Conservation (phyloP, 2,113 vertebrate species). For the Pedetes capensis region DNA sequence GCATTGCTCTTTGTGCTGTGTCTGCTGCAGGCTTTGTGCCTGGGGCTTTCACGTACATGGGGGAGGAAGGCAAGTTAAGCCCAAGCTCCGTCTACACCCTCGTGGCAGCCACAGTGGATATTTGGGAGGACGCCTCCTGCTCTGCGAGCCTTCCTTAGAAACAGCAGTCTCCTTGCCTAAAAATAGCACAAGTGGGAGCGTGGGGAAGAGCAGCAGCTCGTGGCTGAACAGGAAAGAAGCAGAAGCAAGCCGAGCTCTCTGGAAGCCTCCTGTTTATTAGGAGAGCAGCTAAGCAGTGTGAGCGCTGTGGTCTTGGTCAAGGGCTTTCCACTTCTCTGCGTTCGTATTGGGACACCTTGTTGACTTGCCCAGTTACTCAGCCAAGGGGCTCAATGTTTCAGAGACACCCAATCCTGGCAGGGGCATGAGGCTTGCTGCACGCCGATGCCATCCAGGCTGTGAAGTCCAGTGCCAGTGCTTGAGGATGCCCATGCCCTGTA, state of each 20-base stretch:
- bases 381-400: background rate
- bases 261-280: background rate
- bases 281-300: background rate
- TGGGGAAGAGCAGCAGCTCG: background rate
- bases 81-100: background rate
- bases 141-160: background rate
- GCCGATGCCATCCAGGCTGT: background rate
- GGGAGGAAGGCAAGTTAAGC: background rate
- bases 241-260: background rate
- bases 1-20: background rate
- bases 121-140: background rate
- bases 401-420: background rate
- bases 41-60: rapidly evolving
- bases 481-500: background rate
- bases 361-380: background rate
- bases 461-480: background rate
- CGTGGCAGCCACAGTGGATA: background rate
- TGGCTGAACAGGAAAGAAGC: background rate
- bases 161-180: conserved; percentile 13
- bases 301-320: background rate
- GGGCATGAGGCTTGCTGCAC: background rate
- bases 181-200: conserved; percentile 25
- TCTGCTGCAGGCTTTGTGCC: background rate
- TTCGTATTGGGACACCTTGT: background rate
- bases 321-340: background rate